Percentiles rank a stretch among this genome's conserved stretches.
phyloP scores from a whole-genome alignment of 2,797 vertebrate genomes.

The Lophius americanus region DNA sequence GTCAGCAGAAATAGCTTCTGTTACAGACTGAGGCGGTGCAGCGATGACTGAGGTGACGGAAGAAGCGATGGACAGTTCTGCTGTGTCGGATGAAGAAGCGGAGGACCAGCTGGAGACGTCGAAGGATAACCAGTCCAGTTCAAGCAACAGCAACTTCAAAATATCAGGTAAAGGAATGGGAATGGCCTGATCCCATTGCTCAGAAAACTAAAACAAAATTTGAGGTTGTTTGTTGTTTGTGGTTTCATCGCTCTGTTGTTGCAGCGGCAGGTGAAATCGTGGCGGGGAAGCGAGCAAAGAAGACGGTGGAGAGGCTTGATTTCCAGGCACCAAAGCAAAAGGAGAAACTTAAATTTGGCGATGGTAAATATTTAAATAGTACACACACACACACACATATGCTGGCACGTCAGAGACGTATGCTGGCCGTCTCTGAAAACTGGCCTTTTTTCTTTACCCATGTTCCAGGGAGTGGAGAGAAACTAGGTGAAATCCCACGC shows the following conservation, averaged over 20 bases:
- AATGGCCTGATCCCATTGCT: not conserved
- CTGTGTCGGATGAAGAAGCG: slow-evolving; percentile 39
- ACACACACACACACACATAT: too few relatives aligned
- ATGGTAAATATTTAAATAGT: slow-evolving; percentile 74
- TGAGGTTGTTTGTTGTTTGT: not conserved
- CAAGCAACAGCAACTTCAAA: slow-evolving; percentile 16
- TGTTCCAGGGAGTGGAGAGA: slow-evolving; percentile 88
- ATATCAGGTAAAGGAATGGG: slow-evolving; percentile 15
- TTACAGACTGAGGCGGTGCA: not conserved
- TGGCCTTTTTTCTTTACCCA: not conserved
- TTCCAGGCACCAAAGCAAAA: slow-evolving; percentile 88
- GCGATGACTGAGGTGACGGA: slow-evolving; percentile 51
- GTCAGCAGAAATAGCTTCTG: not conserved
- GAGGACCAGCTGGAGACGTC: slow-evolving; percentile 42
- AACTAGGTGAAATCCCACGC: slow-evolving; percentile 93
- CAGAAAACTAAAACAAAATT: not conserved
- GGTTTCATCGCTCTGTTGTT: not conserved
- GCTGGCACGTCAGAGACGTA: too few relatives aligned
- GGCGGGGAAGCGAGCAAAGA: slow-evolving; percentile 94
- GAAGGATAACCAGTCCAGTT: slow-evolving; percentile 11
- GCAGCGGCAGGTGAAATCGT: slow-evolving; percentile 79
- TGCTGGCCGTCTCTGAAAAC: too few relatives aligned
- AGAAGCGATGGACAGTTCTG: slow-evolving; percentile 56
- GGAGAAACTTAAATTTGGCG: slow-evolving; percentile 89
- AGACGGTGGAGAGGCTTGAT: slow-evolving; percentile 91